A percentile compares a stretch with the other conserved stretches of the same genome.
Evolutionary conservation across 2,797 vertebrate species (phyloP).

Genomic region (Sebastes nivosus): DNA sequence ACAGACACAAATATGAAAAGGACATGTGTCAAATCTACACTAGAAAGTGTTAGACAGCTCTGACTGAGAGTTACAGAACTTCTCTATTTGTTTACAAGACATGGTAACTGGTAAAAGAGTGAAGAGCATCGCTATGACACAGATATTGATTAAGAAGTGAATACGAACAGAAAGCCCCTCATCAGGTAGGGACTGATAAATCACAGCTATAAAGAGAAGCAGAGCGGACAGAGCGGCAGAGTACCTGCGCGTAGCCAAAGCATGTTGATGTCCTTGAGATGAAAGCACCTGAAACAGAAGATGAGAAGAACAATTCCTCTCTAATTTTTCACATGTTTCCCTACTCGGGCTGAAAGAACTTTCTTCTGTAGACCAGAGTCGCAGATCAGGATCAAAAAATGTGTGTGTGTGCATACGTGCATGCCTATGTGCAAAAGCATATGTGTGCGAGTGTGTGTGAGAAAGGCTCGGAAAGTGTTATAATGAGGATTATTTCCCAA

Average conservation of each 20-base stretch:
- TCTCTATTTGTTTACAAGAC: conserved; percentile 22
- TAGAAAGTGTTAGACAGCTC: conserved; percentile 11
- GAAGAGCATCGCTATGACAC: conserved; percentile 20
- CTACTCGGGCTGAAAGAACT: conserved; percentile 42
- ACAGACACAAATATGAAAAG: not conserved
- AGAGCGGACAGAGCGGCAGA: conserved; percentile 51
- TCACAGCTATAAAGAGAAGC: conserved; percentile 48
- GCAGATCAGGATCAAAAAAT: conserved; percentile 51
- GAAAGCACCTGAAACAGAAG: conserved; percentile 77
- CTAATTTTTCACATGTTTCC: conserved; percentile 78
- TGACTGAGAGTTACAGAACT: not conserved
- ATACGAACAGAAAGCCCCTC: conserved; percentile 23
- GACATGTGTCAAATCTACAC: conserved; percentile 7
- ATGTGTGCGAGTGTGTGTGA: conserved; percentile 55
- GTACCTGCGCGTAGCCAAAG: conserved; percentile 88
- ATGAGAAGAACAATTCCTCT: conserved; percentile 72
- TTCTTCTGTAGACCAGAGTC: conserved; percentile 59
- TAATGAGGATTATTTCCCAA: conserved; percentile 84
- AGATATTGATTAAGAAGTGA: conserved; percentile 7
- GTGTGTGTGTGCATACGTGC: conserved; percentile 46
- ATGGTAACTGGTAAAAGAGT: conserved; percentile 10
- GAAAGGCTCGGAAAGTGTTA: conserved; percentile 68
- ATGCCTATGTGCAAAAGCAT: conserved; percentile 42
- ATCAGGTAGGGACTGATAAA: conserved; percentile 28
- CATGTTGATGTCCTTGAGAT: conserved; percentile 82